Evolutionary conservation across 1,140 invertebrate species (phyloP).

Genomic region (Euwallacea similis): DNA sequence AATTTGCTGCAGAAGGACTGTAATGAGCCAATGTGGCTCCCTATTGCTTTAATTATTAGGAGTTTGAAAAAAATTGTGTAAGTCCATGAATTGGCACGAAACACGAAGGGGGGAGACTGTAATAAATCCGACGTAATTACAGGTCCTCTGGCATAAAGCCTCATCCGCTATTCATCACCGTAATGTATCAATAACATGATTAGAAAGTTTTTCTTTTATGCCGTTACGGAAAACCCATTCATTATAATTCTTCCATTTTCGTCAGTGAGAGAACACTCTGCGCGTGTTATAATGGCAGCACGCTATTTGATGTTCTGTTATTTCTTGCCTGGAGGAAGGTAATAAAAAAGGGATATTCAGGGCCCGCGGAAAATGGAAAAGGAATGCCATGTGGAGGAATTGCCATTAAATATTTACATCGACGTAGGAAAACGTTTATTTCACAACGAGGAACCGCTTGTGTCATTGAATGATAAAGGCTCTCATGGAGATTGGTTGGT

Average conservation of each 20-base stretch:
- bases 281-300: conserved; percentile 23
- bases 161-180: too few relatives aligned
- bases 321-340: conserved; percentile 19
- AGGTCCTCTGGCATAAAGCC: too few relatives aligned
- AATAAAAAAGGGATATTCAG: conserved; percentile 27
- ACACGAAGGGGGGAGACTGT: too few relatives aligned
- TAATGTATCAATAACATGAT: conserved; percentile 15
- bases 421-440: not conserved
- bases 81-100: too few relatives aligned
- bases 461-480: conserved; percentile 8
- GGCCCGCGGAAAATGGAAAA: conserved; percentile 18
- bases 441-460: not conserved
- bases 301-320: conserved; percentile 32
- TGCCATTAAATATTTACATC: conserved; percentile 29
- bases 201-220: conserved; percentile 24
- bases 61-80: too few relatives aligned
- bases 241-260: conserved; percentile 23
- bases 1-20: conserved; percentile 13
- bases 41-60: not conserved
- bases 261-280: conserved; percentile 6
- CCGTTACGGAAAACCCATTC: conserved; percentile 22
- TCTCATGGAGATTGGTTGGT: conserved; percentile 4
- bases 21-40: conserved; percentile 10
- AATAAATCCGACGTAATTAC: too few relatives aligned
- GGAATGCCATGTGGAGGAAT: conserved; percentile 21